Conservation (phyloP, 2,113 vertebrate species). For the Aptenodytes patagonicus region DNA sequence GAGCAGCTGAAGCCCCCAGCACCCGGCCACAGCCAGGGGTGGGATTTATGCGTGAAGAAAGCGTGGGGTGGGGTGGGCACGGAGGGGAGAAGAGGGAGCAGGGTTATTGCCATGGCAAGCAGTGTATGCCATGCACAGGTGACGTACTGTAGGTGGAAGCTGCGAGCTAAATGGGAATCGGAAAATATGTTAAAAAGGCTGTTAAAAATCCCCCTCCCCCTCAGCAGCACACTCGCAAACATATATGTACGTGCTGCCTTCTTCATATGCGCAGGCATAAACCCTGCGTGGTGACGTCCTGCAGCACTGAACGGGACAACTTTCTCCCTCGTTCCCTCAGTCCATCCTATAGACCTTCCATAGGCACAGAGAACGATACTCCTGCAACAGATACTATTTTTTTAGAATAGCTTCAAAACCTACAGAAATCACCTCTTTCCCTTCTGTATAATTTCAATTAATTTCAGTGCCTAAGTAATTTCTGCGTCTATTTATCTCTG, state of each 20-base stretch:
- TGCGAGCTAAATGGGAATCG: background rate
- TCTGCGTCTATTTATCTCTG: background rate
- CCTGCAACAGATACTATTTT: background rate
- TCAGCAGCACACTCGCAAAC: background rate
- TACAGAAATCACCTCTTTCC: background rate
- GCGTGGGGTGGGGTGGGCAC: background rate
- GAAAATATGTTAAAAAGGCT: constrained; percentile 2
- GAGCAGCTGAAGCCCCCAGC: background rate
- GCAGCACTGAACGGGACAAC: background rate
- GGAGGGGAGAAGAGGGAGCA: background rate
- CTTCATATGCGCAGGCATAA: background rate
- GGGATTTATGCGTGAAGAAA: background rate
- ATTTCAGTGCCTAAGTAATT: background rate
- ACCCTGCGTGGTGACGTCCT: background rate
- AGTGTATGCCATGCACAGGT: background rate
- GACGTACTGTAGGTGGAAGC: constrained; percentile 15
- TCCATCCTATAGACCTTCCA: background rate
- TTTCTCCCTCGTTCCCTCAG: background rate
- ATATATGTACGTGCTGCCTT: background rate
- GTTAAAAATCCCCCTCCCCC: background rate
- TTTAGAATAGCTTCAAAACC: background rate
- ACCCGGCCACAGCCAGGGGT: background rate
- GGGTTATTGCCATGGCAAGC: background rate
- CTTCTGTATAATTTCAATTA: background rate
- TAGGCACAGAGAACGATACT: background rate